Evolutionary conservation across 2,797 vertebrate genomes (phyloP), one percentile per base, ranked within the genome.

Genomic region (Eurystomus glaucurus): DNA sequence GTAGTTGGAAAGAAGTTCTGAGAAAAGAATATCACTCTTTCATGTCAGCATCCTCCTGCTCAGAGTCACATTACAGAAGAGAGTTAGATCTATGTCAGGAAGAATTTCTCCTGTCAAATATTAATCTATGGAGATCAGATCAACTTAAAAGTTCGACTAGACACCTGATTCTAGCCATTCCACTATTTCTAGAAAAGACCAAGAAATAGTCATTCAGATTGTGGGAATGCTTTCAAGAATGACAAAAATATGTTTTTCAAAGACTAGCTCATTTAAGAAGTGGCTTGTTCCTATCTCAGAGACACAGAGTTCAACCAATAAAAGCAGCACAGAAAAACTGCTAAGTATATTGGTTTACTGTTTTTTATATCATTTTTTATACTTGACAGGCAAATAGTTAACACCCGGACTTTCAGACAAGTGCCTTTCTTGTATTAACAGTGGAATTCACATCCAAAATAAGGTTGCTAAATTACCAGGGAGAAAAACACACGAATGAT

Each of bases 341-440:
- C 37, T 89, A 64, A 58, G 26, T 33, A 48, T 54, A 69, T 89
- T 57, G 57, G 51, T 93, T 75, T 87, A 66, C 79, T 83, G 37
- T 55, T 94, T 81, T 83, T 82, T 18, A 72, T 46, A 92, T 58
- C 35, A 35, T 68, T 37, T 13, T 75, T 95, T 93, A 15, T 62
- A 69, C 21, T 74, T 79, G 29, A 68, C 10, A 64, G 19, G 7
- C 8, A 35, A 39, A 55, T 33, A 16, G 13, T 55, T 37, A 69
- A 76, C 57, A 91, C 33, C 74, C 95, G 89, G 92, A 95, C 92
- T 96, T 95, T 93, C 48, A 76, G 64, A 84, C 31, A 84, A 94
- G 33, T 54, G 14, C 25, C 54, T 74, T 93, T 83, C 19, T 94
- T 86, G n/a, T 54, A 26, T 41, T 88, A 90, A 69, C 22, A 77